phyloP scores from a whole-genome alignment of 2,888 invertebrate genomes.

The Trichopria drosophilae region DNA sequence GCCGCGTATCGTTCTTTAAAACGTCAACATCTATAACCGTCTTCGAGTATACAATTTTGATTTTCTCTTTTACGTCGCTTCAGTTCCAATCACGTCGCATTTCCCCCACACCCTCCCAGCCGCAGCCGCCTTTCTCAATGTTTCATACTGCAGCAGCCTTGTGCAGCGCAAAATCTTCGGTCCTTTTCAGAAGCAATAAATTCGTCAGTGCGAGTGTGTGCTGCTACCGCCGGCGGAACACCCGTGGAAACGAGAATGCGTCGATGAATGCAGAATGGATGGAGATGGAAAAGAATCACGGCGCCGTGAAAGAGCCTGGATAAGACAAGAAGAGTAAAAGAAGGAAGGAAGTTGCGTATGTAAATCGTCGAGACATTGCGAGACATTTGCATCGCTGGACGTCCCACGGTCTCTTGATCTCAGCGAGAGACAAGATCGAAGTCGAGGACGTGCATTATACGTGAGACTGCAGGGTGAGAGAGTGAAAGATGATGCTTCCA shows the following conservation, averaged over 20 bases:
- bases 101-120: too few species aligned
- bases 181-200: constrained; percentile 51
- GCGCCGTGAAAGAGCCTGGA: constrained; percentile 29
- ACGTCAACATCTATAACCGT: too few species aligned
- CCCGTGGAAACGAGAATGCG: constrained; percentile 47
- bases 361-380: constrained; percentile 42
- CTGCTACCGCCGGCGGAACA: constrained; percentile 38
- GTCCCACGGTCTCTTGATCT: constrained; percentile 39
- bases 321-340: constrained; percentile 25
- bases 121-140: too few species aligned
- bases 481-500: constrained; percentile 6
- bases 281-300: constrained; percentile 40
- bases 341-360: constrained; percentile 44
- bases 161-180: constrained; percentile 42
- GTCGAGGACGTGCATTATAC: constrained; percentile 28
- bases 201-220: constrained; percentile 49
- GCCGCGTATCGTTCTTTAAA: too few species aligned
- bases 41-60: too few species aligned
- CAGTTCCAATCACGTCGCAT: too few species aligned
- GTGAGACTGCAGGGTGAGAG: constrained; percentile 16
- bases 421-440: constrained; percentile 31
- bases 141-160: too few species aligned
- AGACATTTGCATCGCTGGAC: constrained; percentile 41
- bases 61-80: too few species aligned
- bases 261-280: constrained; percentile 51